Percentiles rank a stretch among this genome's conserved stretches.
These are phyloP conservation scores for Teleiodes luculella DNA, from an alignment of 2,888 invertebrate genomes.

Conservation along the genomic window DNA sequence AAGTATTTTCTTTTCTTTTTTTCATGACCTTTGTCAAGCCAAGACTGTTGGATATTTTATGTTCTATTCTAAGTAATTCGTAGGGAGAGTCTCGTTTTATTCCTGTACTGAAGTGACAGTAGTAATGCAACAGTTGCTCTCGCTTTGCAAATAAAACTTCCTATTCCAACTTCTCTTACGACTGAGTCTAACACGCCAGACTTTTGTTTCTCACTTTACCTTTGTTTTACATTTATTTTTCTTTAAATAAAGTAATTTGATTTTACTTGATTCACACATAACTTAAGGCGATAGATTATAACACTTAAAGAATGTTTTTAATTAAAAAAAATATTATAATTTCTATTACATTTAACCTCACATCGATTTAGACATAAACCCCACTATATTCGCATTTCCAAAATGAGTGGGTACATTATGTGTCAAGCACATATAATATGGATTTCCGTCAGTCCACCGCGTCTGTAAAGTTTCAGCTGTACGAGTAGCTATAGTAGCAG, in stretches of 20 bases:
- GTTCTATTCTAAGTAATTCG: too few species aligned
- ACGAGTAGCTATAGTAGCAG: not conserved
- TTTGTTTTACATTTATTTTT: too few species aligned
- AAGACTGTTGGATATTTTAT: too few species aligned
- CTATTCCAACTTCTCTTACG: not conserved
- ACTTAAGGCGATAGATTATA: too few species aligned
- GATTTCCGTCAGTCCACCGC: too few species aligned
- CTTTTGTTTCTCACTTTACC: too few species aligned
- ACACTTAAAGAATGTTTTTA: too few species aligned
- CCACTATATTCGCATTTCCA: not conserved
- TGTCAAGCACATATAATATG: not conserved
- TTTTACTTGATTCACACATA: too few species aligned
- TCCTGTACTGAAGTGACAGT: not conserved
- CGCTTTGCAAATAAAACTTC: constrained; percentile 4
- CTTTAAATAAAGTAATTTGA: too few species aligned
- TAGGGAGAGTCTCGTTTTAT: not conserved
- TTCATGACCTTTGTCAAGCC: too few species aligned
- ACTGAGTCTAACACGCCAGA: not conserved
- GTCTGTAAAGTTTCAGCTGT: not conserved
- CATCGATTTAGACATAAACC: not conserved
- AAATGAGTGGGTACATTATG: not conserved
- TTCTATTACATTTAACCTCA: not conserved
- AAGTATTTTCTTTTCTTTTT: too few species aligned
- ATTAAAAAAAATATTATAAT: too few species aligned
- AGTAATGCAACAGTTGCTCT: not conserved